phyloP scores from a whole-genome alignment of 2,888 invertebrate genomes.

The Rhorus exstirpatorius region DNA sequence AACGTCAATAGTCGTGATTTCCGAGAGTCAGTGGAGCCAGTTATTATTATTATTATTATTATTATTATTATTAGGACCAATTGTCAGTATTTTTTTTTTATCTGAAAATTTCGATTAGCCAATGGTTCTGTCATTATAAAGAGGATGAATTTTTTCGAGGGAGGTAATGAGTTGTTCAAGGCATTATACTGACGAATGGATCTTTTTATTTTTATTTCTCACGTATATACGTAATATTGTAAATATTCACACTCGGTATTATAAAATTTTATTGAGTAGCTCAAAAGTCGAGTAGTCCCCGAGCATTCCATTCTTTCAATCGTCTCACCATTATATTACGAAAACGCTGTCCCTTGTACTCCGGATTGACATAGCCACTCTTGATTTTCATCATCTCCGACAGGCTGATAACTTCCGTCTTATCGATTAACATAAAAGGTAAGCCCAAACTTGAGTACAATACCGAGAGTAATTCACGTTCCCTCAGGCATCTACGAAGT shows the following conservation, averaged over 20 bases:
- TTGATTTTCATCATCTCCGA: constrained; percentile 41
- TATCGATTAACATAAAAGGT: constrained; percentile 71
- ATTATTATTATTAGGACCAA: no score
- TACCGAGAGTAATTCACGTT: constrained; percentile 71
- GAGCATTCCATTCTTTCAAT: constrained; percentile 73
- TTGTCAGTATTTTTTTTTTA: no score
- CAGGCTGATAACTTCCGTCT: not conserved
- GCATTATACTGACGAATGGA: no score
- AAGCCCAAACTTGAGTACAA: constrained; percentile 73
- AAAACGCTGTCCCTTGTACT: constrained; percentile 59
- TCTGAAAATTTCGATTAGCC: no score
- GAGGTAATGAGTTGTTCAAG: no score
- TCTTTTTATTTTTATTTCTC: no score
- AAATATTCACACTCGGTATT: not conserved
- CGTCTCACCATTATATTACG: constrained; percentile 73
- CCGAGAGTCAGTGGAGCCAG: no score
- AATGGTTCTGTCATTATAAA: no score
- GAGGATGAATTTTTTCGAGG: no score
- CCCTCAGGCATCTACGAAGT: constrained; percentile 68
- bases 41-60: no score
- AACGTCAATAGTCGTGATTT: no score
- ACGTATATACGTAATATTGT: no score
- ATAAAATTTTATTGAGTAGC: not conserved
- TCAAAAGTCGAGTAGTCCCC: constrained; percentile 76
- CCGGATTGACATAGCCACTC: constrained; percentile 68